Evolutionary conservation across 2,888 invertebrate species (phyloP).

Genomic region (Pyrgus malvae): DNA sequence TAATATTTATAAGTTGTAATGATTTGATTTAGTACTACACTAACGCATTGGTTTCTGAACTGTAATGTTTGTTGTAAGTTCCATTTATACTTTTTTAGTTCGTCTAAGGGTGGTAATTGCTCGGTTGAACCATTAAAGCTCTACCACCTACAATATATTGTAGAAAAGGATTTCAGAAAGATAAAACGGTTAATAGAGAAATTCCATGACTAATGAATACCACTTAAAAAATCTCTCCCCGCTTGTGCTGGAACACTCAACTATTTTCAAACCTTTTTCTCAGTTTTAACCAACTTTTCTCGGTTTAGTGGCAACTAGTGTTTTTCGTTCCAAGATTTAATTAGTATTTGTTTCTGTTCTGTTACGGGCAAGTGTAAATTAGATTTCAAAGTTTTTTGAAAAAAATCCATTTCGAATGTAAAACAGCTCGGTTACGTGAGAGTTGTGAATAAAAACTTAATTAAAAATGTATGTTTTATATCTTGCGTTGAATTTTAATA

Average conservation of each 20-base stretch:
- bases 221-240: not conserved
- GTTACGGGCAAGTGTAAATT: constrained; percentile 3
- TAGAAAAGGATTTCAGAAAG: too few relatives aligned
- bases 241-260: not conserved
- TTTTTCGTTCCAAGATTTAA: constrained; percentile 17
- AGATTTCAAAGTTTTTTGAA: not conserved
- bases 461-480: too few relatives aligned
- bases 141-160: too few relatives aligned
- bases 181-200: not conserved
- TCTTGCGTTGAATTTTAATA: too few relatives aligned
- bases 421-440: not conserved
- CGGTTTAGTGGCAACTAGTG: constrained; percentile 2
- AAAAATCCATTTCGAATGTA: not conserved
- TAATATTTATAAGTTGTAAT: too few relatives aligned
- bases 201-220: not conserved
- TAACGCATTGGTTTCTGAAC: too few relatives aligned
- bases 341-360: constrained; percentile 1
- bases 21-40: too few relatives aligned
- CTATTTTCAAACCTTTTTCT: constrained; percentile 9
- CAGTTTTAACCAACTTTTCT: not conserved
- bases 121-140: too few relatives aligned
- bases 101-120: too few relatives aligned
- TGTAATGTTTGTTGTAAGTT: too few relatives aligned
- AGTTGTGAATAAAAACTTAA: too few relatives aligned
- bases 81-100: too few relatives aligned